phyloP scores from a whole-genome alignment of 2,888 invertebrate species.

The Boloria selene region DNA sequence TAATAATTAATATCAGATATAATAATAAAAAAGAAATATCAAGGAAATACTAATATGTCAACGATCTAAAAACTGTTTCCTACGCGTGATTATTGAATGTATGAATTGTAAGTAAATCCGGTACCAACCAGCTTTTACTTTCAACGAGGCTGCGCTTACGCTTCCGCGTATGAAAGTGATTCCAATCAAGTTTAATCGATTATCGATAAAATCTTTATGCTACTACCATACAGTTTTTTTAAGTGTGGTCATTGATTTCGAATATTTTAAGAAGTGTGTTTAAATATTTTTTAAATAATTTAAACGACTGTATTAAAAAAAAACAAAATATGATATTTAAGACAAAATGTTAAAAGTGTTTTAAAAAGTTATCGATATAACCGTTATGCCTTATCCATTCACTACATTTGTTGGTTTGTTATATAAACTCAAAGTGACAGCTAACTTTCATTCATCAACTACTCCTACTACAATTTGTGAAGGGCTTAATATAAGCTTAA shows the following conservation, averaged over 20 bases:
- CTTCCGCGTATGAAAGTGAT: slow-evolving; percentile 77
- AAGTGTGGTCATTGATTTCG: too few relatives aligned
- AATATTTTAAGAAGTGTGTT: too few relatives aligned
- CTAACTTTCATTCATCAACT: slow-evolving; percentile 26
- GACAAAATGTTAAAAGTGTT: too few relatives aligned
- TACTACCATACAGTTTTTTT: not conserved
- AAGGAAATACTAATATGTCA: slow-evolving; percentile 36
- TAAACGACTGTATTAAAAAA: too few relatives aligned
- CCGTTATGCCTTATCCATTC: not conserved
- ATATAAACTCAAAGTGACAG: slow-evolving; percentile 7
- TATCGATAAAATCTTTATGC: slow-evolving; percentile 43
- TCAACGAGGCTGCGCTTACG: slow-evolving; percentile 57
- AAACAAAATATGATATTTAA: too few relatives aligned
- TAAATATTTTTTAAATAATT: too few relatives aligned
- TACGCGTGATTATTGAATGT: slow-evolving; percentile 44
- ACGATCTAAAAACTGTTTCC: slow-evolving; percentile 38
- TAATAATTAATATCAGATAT: not conserved
- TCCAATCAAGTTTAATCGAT: slow-evolving; percentile 48
- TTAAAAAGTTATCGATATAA: too few relatives aligned
- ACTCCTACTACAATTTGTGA: not conserved
- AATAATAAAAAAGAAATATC: not conserved
- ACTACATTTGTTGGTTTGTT: not conserved
- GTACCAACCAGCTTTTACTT: slow-evolving; percentile 77
- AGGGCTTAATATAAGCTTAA: not conserved
- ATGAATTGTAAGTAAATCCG: slow-evolving; percentile 54